Conservation (phyloP, 1,140 invertebrate species). For the Drosophila parvula region DNA sequence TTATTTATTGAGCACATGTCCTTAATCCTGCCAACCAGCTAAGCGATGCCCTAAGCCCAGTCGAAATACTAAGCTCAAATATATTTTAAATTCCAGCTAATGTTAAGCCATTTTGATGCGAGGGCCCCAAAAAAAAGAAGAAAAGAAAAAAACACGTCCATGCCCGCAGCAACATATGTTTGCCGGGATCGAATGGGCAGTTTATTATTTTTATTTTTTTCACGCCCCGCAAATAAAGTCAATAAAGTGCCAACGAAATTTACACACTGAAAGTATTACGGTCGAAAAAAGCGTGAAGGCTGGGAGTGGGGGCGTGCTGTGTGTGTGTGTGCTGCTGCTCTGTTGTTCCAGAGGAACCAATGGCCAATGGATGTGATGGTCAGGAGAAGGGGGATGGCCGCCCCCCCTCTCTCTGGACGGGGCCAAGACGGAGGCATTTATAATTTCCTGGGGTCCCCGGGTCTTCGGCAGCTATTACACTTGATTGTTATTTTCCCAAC, state of each 20-base stretch:
- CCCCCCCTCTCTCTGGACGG: neutral
- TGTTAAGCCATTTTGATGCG: constrained; percentile 12
- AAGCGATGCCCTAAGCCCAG: neutral
- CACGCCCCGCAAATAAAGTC: constrained; percentile 73
- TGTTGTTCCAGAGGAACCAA: neutral
- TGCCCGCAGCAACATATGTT: constrained; percentile 15
- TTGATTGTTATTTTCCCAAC: constrained; percentile 72
- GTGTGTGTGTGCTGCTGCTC: constrained; percentile 1
- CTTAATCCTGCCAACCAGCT: no score
- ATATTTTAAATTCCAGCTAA: constrained; percentile 9
- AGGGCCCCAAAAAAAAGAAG: neutral
- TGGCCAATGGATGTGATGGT: constrained; percentile 15
- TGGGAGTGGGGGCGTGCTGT: neutral
- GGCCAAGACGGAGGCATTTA: constrained; percentile 48
- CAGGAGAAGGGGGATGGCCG: neutral
- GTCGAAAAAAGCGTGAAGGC: neutral
- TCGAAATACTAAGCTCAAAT: neutral
- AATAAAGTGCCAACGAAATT: constrained; percentile 67
- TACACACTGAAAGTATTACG: constrained; percentile 65
- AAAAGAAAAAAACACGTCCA: constrained; percentile 1
- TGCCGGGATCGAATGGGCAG: constrained; percentile 26
- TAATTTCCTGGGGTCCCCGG: constrained; percentile 61
- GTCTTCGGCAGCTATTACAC: constrained; percentile 62
- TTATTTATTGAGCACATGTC: no score
- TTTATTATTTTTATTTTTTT: constrained; percentile 64